Evolutionary conservation across 92 coral and sea anemone species (phyloP).

Genomic region (Palythoa grandiflora): DNA sequence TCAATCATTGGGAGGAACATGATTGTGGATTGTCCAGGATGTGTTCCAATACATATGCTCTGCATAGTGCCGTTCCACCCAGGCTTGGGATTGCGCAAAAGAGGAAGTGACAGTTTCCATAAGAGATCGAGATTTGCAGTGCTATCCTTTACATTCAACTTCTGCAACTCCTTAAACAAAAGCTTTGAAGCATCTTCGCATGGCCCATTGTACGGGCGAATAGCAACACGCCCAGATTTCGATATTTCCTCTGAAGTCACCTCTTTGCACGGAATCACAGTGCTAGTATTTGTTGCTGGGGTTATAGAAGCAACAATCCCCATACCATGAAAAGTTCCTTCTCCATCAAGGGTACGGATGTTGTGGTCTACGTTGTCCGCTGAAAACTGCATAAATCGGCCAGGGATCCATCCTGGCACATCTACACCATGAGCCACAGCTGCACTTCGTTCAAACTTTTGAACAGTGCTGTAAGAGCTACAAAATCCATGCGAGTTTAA

Average conservation of each 20-base stretch:
- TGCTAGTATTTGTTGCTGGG: neutral
- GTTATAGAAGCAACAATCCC: constrained; percentile 62
- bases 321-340: constrained; percentile 70
- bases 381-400: constrained; percentile 39
- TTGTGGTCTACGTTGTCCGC: constrained; percentile 69
- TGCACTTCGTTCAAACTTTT: constrained; percentile 63
- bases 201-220: constrained; percentile 34
- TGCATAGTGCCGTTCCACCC: constrained; percentile 73
- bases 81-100: constrained; percentile 48
- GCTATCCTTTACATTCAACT: constrained; percentile 2
- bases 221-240: constrained; percentile 45
- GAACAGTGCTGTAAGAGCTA: constrained; percentile 58
- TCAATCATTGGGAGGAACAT: constrained; percentile 72
- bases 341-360: constrained; percentile 56
- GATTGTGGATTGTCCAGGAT: constrained; percentile 62
- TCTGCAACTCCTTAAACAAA: neutral
- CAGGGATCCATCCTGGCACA: constrained; percentile 44
- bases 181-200: neutral
- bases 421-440: constrained; percentile 60
- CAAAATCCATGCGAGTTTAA: constrained; percentile 66
- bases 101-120: constrained; percentile 44
- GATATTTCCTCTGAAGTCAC: constrained; percentile 58
- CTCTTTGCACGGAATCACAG: constrained; percentile 53
- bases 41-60: constrained; percentile 39
- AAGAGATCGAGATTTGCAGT: constrained; percentile 38